Evolutionary conservation across 1,140 invertebrate genomes (phyloP).

Genomic region (Drosophila suzukii): DNA sequence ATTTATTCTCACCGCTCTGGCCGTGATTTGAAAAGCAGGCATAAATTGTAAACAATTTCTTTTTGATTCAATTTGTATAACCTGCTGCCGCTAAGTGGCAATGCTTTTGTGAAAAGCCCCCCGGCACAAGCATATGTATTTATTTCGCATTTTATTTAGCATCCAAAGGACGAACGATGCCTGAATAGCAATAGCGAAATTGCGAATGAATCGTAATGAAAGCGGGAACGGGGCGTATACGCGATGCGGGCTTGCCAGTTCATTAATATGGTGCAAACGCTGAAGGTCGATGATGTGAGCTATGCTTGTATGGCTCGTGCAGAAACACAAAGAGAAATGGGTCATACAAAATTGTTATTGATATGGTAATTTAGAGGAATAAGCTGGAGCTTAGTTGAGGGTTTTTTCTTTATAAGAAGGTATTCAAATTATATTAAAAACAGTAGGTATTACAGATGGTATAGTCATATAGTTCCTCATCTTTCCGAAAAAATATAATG

Average conservation of each 20-base stretch:
- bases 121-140: conserved; percentile 9
- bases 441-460: no score
- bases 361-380: background rate
- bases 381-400: background rate
- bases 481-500: no score
- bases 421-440: background rate
- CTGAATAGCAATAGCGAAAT: conserved; percentile 75
- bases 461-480: no score
- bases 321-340: background rate
- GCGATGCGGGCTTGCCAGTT: conserved; percentile 45
- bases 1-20: conserved; percentile 43
- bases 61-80: conserved; percentile 53
- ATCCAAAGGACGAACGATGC: conserved; percentile 33
- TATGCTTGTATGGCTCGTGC: conserved; percentile 1
- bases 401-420: background rate
- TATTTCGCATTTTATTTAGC: conserved; percentile 28
- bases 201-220: conserved; percentile 70
- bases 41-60: conserved; percentile 73
- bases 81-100: conserved; percentile 46
- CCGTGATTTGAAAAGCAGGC: conserved; percentile 51
- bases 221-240: conserved; percentile 38
- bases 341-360: background rate
- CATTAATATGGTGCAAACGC: conserved; percentile 51
- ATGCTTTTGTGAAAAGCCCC: conserved; percentile 7
- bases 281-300: conserved; percentile 43